A percentile compares a stretch with the other conserved stretches of the same genome.
These are phyloP conservation scores for Salpingus planirostris DNA, from an alignment of 2,888 invertebrate species.

Conservation along the genomic window DNA sequence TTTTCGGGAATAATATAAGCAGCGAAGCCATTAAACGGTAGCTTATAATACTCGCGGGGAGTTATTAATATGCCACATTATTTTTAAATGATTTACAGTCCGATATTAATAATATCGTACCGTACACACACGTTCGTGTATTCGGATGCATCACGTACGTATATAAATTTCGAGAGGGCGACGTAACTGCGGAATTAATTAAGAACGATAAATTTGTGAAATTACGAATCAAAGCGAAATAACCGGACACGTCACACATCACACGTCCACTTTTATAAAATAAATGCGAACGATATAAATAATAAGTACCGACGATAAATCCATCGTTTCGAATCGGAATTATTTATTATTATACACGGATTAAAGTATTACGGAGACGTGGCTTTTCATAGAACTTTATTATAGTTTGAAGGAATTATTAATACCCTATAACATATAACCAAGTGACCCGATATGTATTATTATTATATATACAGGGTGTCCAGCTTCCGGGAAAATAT, in stretches of 20 bases:
- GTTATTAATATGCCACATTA: slow-evolving; percentile 35
- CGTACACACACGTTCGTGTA: not conserved
- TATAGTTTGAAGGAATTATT: no score
- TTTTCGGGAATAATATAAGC: slow-evolving; percentile 39
- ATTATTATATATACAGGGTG: slow-evolving; percentile 11
- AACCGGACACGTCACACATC: slow-evolving; percentile 8
- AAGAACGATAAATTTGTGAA: slow-evolving; percentile 19
- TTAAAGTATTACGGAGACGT: no score
- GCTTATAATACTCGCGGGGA: slow-evolving; percentile 27
- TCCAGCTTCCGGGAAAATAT: slow-evolving; percentile 33
- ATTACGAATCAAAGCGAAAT: slow-evolving; percentile 17
- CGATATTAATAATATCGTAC: slow-evolving; percentile 20
- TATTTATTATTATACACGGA: no score
- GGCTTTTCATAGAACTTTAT: no score
- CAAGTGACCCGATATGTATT: slow-evolving; percentile 19
- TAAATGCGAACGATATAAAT: no score
- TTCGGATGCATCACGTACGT: slow-evolving; percentile 11
- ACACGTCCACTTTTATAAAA: slow-evolving; percentile 10
- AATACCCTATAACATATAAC: no score
- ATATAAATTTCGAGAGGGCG: no score
- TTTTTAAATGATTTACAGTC: slow-evolving; percentile 32
- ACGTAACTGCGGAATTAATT: slow-evolving; percentile 14
- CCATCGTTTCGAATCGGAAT: no score
- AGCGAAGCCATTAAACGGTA: slow-evolving; percentile 28
- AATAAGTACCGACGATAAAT: no score